These are phyloP conservation scores for Rhagonycha lutea DNA, from an alignment of 2,888 invertebrate species.

Conservation along the genomic window DNA sequence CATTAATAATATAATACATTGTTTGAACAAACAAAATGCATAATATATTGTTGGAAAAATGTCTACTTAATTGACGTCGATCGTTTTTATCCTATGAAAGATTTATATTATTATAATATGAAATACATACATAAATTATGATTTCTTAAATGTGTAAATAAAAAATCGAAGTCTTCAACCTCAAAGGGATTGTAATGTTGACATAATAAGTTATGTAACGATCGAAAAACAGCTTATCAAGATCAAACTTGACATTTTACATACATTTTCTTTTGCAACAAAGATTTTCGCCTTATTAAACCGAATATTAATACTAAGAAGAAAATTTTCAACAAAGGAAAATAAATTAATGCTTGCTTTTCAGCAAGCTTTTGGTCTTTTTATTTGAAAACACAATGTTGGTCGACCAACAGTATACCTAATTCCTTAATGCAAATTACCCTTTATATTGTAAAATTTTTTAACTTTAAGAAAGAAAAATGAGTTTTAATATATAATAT, in stretches of 20 bases:
- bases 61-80: too few relatives aligned
- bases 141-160: background rate
- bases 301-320: constrained; percentile 16
- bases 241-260: constrained; percentile 11
- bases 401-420: background rate
- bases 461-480: background rate
- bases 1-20: too few relatives aligned
- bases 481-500: background rate
- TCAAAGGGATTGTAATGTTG: constrained; percentile 10
- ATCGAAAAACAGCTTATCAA: constrained; percentile 14
- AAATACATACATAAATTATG: background rate
- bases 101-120: background rate
- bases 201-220: constrained; percentile 14
- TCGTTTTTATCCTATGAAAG: background rate
- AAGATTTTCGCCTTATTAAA: constrained; percentile 17
- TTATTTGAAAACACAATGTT: constrained; percentile 5
- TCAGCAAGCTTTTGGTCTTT: constrained; percentile 9
- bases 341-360: constrained; percentile 16
- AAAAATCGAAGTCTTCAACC: background rate
- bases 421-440: constrained; percentile 2
- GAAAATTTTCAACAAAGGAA: constrained; percentile 19
- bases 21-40: too few relatives aligned
- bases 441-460: background rate
- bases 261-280: constrained; percentile 16
- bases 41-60: too few relatives aligned